Base-by-base conservation (phyloP, 1,140 invertebrate species). In the Aporrectodea caliginosa region DNA sequence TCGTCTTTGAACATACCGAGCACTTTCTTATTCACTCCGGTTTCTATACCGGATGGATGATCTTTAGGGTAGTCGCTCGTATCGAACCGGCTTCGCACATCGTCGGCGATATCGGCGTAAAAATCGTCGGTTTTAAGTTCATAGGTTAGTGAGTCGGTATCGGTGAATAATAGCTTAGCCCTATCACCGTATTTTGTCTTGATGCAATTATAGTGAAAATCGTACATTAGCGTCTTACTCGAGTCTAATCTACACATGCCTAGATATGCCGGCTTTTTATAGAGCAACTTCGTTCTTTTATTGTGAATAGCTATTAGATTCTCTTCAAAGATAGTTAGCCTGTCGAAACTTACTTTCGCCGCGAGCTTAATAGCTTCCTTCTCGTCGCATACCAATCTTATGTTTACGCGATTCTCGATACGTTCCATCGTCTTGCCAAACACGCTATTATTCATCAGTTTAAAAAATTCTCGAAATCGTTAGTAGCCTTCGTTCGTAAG, bases 1-100 rank as follows among this genome's bases (percentile, higher is more conserved):
- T 91, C 90, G 85, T 90, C 89, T 84, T 90, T 91, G 81, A 90
- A 87, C 84, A 89, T 86, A 6, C 89, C 89, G 2, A 89, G 30
- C 1, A 89, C 85, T 81, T 91, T 90, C 82, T 89, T 89, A 81
- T 90, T 90, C 58, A 77, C 77, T 76, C 68, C 68, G 27, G 69
- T 78, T 75, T 83, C 75, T 12, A 84, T 43, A 22, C 73, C 73
- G 16, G 73, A 75, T 69, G 81, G 80, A 43, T 83, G 81, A 77
- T 82, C 75, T 80, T 75, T 81, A 1, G 82, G 83, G 73, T 80
- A 84, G 69, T 83, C 75, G 32, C 30, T 79, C n/a, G 79, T 82
- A 78, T 85, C 80, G 69, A 81, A 83, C 12, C 22, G n/a, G 27
- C 12, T 75, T 12, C 14, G 6, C 27, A 29, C 33, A 35, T n/a